Percentiles rank a stretch among this genome's conserved stretches.
These are phyloP conservation scores for Teinopalpus imperialis DNA, from an alignment of 2,888 invertebrate species.

Conservation along the genomic window DNA sequence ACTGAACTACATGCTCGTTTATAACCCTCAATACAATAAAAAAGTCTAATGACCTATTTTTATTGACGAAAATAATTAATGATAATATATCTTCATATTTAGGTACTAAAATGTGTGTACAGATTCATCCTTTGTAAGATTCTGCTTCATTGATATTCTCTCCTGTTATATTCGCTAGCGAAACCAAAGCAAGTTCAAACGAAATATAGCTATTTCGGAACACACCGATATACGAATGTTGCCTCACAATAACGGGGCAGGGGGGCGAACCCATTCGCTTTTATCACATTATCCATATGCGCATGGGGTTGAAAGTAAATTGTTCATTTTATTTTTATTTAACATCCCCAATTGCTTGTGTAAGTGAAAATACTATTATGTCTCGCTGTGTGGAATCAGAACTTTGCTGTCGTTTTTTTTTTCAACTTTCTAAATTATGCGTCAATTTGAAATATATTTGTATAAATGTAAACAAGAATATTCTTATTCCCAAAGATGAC, in stretches of 20 bases:
- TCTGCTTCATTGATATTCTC: conserved; percentile 11
- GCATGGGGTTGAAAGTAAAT: conserved; percentile 44
- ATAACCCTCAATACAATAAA: too few relatives aligned
- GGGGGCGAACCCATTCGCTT: conserved; percentile 34
- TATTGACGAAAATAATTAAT: too few relatives aligned
- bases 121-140: neutral
- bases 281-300: conserved; percentile 38
- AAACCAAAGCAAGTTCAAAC: conserved; percentile 18
- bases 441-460: too few relatives aligned
- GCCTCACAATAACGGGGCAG: conserved; percentile 28
- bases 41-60: too few relatives aligned
- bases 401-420: too few relatives aligned
- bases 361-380: conserved; percentile 21
- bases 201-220: conserved; percentile 10
- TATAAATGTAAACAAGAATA: conserved; percentile 5
- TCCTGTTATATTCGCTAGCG: neutral
- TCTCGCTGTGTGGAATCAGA: neutral
- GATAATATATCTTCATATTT: too few relatives aligned
- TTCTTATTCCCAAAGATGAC: too few relatives aligned
- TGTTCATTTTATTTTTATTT: conserved; percentile 44
- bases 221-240: conserved; percentile 25
- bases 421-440: too few relatives aligned
- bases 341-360: conserved; percentile 29
- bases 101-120: too few relatives aligned
- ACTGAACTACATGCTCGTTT: too few relatives aligned